Evolutionary conservation across 2,113 vertebrate species (phyloP).

Genomic region (Eptesicus fuscus): DNA sequence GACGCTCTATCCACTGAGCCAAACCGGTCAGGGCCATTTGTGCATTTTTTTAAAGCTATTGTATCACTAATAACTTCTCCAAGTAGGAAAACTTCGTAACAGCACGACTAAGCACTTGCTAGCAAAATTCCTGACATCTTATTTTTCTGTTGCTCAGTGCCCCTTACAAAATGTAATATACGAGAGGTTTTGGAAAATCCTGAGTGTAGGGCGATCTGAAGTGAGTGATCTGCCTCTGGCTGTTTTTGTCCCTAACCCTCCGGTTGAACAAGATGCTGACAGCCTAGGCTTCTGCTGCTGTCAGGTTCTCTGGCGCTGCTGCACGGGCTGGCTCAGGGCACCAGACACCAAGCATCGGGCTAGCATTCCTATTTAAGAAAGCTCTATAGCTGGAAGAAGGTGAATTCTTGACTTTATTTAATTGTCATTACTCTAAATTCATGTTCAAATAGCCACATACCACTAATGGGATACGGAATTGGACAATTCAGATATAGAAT

Average conservation of each 20-base stretch:
- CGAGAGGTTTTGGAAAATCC: neutral
- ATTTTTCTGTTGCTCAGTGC: neutral
- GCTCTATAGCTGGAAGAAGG: neutral
- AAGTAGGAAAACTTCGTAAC: neutral
- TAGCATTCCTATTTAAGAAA: neutral
- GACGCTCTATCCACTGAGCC: no score
- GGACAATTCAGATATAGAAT: neutral
- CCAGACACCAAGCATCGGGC: neutral
- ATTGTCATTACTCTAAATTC: neutral
- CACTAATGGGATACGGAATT: neutral
- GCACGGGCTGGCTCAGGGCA: neutral
- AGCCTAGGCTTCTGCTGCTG: neutral
- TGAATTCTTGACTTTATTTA: neutral
- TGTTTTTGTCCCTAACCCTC: neutral
- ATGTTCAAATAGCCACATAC: neutral
- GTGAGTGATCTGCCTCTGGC: neutral
- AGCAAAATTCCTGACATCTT: neutral
- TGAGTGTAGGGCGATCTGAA: neutral
- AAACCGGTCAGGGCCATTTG: no score
- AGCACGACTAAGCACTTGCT: neutral
- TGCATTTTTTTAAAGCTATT: neutral
- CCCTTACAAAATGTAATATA: neutral
- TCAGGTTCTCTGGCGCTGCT: neutral
- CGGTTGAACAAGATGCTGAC: neutral
- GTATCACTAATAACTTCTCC: neutral